Conservation (phyloP, 2,797 vertebrate genomes). For the Morus bassanus region DNA sequence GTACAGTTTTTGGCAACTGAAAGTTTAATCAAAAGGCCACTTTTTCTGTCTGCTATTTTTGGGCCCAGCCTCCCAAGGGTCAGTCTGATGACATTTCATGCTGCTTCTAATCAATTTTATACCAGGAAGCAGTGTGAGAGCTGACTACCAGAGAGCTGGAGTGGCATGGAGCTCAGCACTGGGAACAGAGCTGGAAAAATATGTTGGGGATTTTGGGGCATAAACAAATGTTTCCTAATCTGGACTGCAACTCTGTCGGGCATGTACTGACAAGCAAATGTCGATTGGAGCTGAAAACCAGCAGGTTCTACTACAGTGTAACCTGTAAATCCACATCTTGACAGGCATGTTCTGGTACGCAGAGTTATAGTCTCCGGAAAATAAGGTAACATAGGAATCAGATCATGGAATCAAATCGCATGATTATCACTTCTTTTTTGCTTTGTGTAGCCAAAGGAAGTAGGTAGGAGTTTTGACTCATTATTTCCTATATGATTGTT, state of each 20-base stretch:
- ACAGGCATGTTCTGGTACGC: conserved; percentile 73
- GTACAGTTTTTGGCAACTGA: conserved; percentile 33
- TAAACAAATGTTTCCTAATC: conserved; percentile 75
- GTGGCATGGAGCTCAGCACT: conserved; percentile 40
- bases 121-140: conserved; percentile 50
- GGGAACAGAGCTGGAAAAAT: conserved; percentile 57
- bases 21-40: conserved; percentile 68
- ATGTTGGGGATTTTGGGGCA: conserved; percentile 68
- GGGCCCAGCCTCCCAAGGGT: conserved; percentile 49
- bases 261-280: conserved; percentile 64
- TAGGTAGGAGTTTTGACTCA: conserved; percentile 24
- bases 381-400: conserved; percentile 55
- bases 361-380: conserved; percentile 65
- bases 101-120: conserved; percentile 70
- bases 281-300: conserved; percentile 70
- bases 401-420: conserved; percentile 67
- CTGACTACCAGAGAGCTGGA: conserved; percentile 44
- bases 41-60: conserved; percentile 58
- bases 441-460: neutral
- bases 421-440: conserved; percentile 54
- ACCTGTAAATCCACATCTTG: conserved; percentile 74
- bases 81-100: conserved; percentile 56
- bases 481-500: neutral
- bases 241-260: conserved; percentile 73
- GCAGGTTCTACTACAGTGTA: conserved; percentile 67